Percentiles rank a stretch among this genome's conserved stretches.
phyloP scores from a whole-genome alignment of 2,888 invertebrate genomes.

The Erebia ligea region DNA sequence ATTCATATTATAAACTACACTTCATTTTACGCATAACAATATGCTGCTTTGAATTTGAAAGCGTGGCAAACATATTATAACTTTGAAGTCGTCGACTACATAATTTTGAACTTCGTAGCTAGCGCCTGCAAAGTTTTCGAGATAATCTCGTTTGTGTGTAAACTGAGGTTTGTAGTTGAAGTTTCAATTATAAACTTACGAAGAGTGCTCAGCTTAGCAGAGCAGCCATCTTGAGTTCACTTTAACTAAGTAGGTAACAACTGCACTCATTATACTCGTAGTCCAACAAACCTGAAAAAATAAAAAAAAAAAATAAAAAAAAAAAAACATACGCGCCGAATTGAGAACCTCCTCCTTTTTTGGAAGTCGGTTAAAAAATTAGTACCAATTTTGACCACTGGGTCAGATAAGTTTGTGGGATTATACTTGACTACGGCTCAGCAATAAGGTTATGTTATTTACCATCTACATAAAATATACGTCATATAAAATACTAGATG shows the following conservation, averaged over 20 bases:
- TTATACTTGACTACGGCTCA: not conserved
- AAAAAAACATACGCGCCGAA: no score
- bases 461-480: no score
- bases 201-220: not conserved
- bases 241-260: not conserved
- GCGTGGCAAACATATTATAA: constrained; percentile 1
- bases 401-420: no score
- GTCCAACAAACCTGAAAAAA: no score
- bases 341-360: no score
- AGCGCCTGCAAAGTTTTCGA: constrained; percentile 8
- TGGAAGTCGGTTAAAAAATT: no score
- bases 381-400: no score
- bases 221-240: not conserved
- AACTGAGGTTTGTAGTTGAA: constrained; percentile 23
- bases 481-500: no score
- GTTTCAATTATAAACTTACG: constrained; percentile 19
- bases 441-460: not conserved
- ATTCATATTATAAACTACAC: no score
- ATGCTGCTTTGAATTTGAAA: constrained; percentile 7
- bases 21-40: not conserved
- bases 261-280: not conserved
- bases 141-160: constrained; percentile 22
- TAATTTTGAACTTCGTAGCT: constrained; percentile 12
- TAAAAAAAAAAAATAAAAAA: no score
- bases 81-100: not conserved